A percentile compares a stretch with the other conserved stretches of the same genome.
Evolutionary conservation across 2,888 invertebrate genomes (phyloP).

Genomic region (Alloplasta piceator): DNA sequence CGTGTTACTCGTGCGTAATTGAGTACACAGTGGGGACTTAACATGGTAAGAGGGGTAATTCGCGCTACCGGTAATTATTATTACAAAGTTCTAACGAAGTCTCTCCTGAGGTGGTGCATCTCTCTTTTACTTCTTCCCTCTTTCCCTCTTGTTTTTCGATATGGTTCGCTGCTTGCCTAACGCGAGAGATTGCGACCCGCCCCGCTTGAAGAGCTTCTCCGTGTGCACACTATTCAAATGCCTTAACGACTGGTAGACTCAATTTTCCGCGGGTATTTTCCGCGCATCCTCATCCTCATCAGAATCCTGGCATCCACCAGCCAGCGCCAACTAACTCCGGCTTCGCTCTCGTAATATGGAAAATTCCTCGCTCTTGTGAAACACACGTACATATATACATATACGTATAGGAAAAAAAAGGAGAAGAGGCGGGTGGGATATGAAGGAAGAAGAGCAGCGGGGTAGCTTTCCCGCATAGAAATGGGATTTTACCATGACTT

Average conservation of each 20-base stretch:
- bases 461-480: conserved; percentile 70
- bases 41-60: conserved; percentile 62
- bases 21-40: conserved; percentile 57
- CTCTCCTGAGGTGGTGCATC: conserved; percentile 33
- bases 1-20: conserved; percentile 7
- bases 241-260: conserved; percentile 61
- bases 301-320: conserved; percentile 16
- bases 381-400: not conserved
- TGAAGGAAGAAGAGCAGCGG: conserved; percentile 24
- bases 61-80: conserved; percentile 66
- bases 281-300: conserved; percentile 9
- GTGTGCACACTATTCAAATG: conserved; percentile 53
- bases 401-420: not conserved
- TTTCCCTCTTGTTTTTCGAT: conserved; percentile 64
- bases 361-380: conserved; percentile 36
- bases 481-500: conserved; percentile 73
- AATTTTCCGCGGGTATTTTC: conserved; percentile 51
- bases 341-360: conserved; percentile 48
- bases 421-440: not conserved
- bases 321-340: conserved; percentile 27
- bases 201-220: conserved; percentile 53
- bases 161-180: conserved; percentile 49
- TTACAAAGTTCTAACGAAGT: conserved; percentile 70
- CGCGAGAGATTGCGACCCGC: conserved; percentile 54
- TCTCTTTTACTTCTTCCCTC: conserved; percentile 8